These are phyloP conservation scores for Dromiciops gliroides DNA, from an alignment of 2,113 vertebrate genomes.

Conservation along the genomic window DNA sequence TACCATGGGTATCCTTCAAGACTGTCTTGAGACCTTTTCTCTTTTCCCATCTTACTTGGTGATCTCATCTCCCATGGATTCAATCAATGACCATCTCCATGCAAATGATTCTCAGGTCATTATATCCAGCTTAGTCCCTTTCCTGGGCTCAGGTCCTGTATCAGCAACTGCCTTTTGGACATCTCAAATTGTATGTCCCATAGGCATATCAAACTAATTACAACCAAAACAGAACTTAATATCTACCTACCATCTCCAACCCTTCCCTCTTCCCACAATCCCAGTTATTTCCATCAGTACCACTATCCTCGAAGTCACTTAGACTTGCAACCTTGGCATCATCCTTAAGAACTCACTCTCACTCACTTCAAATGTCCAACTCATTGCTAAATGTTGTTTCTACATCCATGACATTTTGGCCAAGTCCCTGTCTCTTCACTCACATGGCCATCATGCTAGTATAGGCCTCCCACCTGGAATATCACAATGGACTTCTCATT, in stretches of 20 bases:
- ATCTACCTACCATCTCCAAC: not conserved
- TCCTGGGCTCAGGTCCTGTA: not conserved
- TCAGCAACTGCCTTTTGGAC: not conserved
- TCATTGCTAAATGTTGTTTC: not conserved
- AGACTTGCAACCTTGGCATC: not conserved
- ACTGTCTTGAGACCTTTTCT: not conserved
- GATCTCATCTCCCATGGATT: not conserved
- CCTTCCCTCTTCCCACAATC: not conserved
- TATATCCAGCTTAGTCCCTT: not conserved
- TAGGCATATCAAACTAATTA: not conserved
- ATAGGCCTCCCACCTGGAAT: not conserved
- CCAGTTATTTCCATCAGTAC: not conserved
- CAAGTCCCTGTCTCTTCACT: not conserved
- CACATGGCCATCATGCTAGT: not conserved
- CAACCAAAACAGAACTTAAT: not conserved
- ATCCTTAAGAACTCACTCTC: not conserved
- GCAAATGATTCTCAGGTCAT: not conserved
- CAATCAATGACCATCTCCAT: not conserved
- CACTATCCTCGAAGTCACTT: not conserved
- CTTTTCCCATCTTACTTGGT: not conserved
- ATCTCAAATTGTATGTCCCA: not conserved
- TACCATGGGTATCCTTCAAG: not conserved
- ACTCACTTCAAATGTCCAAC: not conserved
- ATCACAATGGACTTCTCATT: not conserved
- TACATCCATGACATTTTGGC: not conserved